phyloP scores from a whole-genome alignment of 2,888 invertebrate genomes.

The Drosophila rubida region DNA sequence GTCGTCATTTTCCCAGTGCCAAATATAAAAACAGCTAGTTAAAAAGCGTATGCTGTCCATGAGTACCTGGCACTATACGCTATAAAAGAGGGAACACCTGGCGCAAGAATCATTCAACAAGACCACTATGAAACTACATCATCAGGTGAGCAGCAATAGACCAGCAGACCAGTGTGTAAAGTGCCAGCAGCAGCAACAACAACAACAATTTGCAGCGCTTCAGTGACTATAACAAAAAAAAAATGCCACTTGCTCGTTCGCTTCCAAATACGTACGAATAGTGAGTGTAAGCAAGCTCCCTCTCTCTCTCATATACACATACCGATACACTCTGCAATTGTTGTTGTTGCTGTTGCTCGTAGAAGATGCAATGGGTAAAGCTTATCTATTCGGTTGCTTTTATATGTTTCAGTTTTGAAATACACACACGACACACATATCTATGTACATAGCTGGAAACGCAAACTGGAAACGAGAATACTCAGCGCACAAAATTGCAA shows the following conservation, averaged over 20 bases:
- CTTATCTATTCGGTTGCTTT: slow-evolving; percentile 41
- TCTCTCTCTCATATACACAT: slow-evolving; percentile 3
- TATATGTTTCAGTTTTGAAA: slow-evolving; percentile 39
- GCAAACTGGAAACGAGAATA: slow-evolving; percentile 48
- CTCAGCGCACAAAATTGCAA: slow-evolving; percentile 42
- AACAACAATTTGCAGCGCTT: slow-evolving; percentile 50
- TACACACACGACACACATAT: slow-evolving; percentile 5
- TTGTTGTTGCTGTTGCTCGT: slow-evolving; percentile 16
- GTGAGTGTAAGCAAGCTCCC: slow-evolving; percentile 22
- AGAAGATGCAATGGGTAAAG: slow-evolving; percentile 29
- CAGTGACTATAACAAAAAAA: slow-evolving; percentile 44
- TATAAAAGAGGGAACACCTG: slow-evolving; percentile 18
- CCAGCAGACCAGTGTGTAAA: slow-evolving; percentile 31
- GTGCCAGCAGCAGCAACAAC: slow-evolving; percentile 38
- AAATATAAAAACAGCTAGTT: slow-evolving; percentile 49
- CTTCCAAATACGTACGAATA: slow-evolving; percentile 41
- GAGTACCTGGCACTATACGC: slow-evolving; percentile 19
- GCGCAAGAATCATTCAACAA: slow-evolving; percentile 28
- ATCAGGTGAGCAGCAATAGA: slow-evolving; percentile 50
- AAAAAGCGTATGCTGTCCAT: slow-evolving; percentile 18
- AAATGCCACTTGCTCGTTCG: slow-evolving; percentile 51
- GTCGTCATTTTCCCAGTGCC: slow-evolving; percentile 64
- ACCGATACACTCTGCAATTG: slow-evolving; percentile 3
- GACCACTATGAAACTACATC: slow-evolving; percentile 56
- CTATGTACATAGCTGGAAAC: slow-evolving; percentile 22